phyloP scores from a whole-genome alignment of 2,797 vertebrate genomes.

The Phyllotis vaccarum region DNA sequence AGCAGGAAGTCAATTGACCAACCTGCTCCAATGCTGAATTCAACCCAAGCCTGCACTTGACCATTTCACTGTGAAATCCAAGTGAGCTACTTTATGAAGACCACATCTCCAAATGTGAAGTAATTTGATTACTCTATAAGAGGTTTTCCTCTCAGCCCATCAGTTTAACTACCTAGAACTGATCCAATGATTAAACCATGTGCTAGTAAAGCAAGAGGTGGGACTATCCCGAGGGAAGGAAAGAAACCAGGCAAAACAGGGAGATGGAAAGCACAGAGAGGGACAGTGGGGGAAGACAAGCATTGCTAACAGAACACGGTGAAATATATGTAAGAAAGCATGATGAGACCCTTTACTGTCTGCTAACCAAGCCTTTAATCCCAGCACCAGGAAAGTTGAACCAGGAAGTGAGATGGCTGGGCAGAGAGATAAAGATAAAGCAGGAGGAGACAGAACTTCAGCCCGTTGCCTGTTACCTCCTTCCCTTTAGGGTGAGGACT shows the following conservation, averaged over 20 bases:
- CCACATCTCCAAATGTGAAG: conserved; percentile 19
- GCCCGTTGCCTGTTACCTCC: no score
- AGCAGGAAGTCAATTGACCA: conserved; percentile 39
- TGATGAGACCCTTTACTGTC: background rate
- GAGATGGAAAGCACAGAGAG: background rate
- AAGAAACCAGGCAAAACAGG: background rate
- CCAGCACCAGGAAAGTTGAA: no score
- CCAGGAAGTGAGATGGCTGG: no score
- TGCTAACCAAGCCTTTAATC: background rate
- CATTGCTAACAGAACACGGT: background rate
- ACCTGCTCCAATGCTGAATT: background rate
- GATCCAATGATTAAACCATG: background rate
- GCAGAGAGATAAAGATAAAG: no score
- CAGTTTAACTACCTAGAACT: conserved; percentile 36
- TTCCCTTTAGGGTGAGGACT: no score
- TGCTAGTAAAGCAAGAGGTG: background rate
- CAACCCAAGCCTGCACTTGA: conserved; percentile 19
- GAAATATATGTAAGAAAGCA: background rate
- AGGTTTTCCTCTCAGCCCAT: background rate
- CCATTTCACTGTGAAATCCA: conserved; percentile 19
- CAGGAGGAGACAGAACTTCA: no score
- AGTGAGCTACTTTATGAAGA: conserved; percentile 5
- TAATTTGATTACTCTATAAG: background rate
- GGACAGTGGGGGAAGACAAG: background rate
- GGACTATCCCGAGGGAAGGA: background rate